Percentiles rank a stretch among this genome's conserved stretches.
Evolutionary conservation across 2,113 vertebrate species (phyloP).

Genomic region (Petrocephalus zakoni): DNA sequence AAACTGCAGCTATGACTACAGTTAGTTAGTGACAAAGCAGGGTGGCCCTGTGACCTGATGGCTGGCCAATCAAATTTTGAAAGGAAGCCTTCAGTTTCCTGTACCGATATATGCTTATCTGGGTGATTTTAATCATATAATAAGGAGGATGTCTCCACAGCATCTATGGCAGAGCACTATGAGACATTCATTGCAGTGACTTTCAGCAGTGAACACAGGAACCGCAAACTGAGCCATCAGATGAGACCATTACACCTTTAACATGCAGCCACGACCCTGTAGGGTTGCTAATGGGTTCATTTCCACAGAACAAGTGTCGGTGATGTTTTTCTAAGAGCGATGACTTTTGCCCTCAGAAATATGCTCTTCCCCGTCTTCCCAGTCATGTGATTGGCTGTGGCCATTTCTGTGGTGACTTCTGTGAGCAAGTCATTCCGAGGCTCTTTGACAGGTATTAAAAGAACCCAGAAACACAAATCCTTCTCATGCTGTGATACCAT

Average conservation of each 20-base stretch:
- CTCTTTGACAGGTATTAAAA: conserved; percentile 20
- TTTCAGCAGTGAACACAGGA: neutral
- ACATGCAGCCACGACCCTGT: conserved; percentile 23
- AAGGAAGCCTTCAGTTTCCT: neutral
- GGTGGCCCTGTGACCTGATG: neutral
- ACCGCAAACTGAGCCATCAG: neutral
- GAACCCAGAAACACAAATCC: conserved; percentile 42
- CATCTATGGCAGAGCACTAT: neutral
- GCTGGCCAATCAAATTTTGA: neutral
- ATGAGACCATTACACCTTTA: neutral
- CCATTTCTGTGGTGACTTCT: neutral
- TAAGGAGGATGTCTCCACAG: neutral
- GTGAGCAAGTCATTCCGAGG: neutral
- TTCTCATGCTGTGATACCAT: neutral
- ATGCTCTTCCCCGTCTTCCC: conserved; percentile 1
- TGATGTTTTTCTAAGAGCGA: conserved; percentile 36
- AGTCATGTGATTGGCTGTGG: neutral
- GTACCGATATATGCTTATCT: neutral
- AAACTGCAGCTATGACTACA: neutral
- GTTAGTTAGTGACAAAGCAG: neutral
- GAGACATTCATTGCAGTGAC: neutral
- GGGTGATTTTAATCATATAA: neutral
- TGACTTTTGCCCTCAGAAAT: conserved; percentile 34
- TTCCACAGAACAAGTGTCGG: conserved; percentile 21
- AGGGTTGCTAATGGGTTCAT: conserved; percentile 36